Evolutionary conservation across 2,888 invertebrate genomes (phyloP), one percentile per base, ranked within the genome.

Genomic region (Calliscelio sp.): DNA sequence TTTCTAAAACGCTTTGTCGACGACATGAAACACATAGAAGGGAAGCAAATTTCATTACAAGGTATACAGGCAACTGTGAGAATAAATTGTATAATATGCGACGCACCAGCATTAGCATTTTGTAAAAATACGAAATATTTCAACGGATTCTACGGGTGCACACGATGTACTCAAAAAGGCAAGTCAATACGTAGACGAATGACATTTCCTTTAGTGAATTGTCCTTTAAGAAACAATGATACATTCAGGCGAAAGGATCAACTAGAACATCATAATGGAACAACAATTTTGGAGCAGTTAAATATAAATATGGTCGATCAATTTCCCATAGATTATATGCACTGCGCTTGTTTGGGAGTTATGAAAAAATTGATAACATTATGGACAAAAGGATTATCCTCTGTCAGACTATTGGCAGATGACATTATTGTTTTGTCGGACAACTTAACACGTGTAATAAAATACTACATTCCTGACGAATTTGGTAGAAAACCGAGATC

Each of bases 311-410:
- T 74, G 63, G 16, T 74, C 7, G n/a, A 10, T 4, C 75, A 75
- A 75, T 44, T 75, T 59, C 55, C 65, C 14, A 46, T 75, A 2
- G 75, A 65, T 24, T 74, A 63, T 41, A 63, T 74, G 63, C 63
- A 74, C 35, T 35, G 5, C 35, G 35, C 5, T 1, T 35, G 2
- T 35, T 35, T 35, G 35, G 35, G 35, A 11, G 35, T 35, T 35
- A 35, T 5, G 35, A 35, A 35, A 14, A 35, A 35, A 10, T 35
- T 35, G 14, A 1, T 35, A 5, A 35, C 1, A 35, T 35, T 35
- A 35, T 35, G 35, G 35, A 35, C 35, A 35, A 35, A 35, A 1
- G 35, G 35, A 5, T 35, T 35, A 35, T 35, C 35, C 1, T 11
- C 35, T 35, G 35, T 35, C 8, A 35, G 35, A 14, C 14, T 35